These are phyloP conservation scores for Talpa occidentalis DNA, from an alignment of 2,113 vertebrate genomes.

Conservation along the genomic window DNA sequence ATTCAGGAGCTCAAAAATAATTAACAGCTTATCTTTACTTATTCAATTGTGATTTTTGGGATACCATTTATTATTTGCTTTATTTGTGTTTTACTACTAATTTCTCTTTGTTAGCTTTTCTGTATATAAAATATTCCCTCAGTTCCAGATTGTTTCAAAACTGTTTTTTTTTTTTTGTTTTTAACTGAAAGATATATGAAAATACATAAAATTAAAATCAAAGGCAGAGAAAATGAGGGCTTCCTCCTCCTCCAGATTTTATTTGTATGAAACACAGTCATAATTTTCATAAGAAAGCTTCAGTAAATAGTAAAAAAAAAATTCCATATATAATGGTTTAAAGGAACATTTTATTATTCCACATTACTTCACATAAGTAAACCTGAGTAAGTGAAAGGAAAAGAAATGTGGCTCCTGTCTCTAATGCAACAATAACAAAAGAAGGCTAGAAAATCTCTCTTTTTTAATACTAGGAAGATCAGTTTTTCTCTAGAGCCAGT, in stretches of 20 bases:
- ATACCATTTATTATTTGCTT: neutral
- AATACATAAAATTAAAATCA: neutral
- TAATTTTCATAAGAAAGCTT: neutral
- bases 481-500: neutral
- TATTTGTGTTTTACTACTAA: neutral
- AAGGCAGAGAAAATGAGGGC: neutral
- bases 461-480: neutral
- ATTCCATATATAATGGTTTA: neutral
- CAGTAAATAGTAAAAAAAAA: neutral
- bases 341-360: neutral
- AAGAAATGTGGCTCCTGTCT: neutral
- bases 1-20: slow-evolving; percentile 14
- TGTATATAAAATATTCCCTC: neutral
- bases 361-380: too few species aligned
- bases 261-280: neutral
- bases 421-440: neutral
- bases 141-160: neutral
- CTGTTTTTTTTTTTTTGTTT: neutral
- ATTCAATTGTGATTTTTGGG: neutral
- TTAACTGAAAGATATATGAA: neutral
- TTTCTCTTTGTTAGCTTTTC: neutral
- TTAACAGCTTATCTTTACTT: neutral
- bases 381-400: neutral
- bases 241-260: neutral
- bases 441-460: neutral